Base-by-base conservation (phyloP, 92 coral and sea anemone species). In the Meandrina meandrites region DNA sequence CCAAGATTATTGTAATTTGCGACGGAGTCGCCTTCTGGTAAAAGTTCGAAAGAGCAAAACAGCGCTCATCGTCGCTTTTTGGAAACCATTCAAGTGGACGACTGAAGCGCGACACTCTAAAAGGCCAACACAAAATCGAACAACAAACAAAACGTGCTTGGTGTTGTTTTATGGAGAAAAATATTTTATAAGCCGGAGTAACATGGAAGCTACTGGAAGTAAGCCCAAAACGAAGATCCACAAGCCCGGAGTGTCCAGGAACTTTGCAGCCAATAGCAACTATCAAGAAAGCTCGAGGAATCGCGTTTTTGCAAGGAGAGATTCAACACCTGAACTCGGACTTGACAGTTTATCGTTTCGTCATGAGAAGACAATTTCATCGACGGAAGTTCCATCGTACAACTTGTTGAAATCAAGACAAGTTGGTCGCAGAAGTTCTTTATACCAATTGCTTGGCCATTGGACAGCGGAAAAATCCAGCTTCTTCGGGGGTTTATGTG, bases 301-400 rank as follows among this genome's bases (percentile, higher is more conserved):
- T 47, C 35, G 24, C 75, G 40, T 74, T 14, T 57, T 84, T 42
- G 31, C 15, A 4, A 84, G 80, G 13, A 75, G 81, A 30, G 87
- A 84, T 54, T 84, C 87, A 18, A 54, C 79, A 4, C 80, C 87
- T 6, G 87, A 83, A 14, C 53, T 83, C 35, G 79, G 79, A 6
- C 17, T 72, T 0, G 19, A 75, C 30, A 56, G 19, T 57, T 84
- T 84, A 11, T 75, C 80, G 16, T 74, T 74, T 75, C 87, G 54
- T n/a, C 60, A 48, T 42, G 73, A 84, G 58, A 74, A 58, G 40
- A 54, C n/a, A 56, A 36, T 71, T 14, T 34, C 47, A 14, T 24
- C 31, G 35, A 24, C 57, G 56, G 88, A 85, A 17, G 67, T 77
- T 77, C 82, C 82, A 30, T 85, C 88, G 13, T 85, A 85, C 88